Evolutionary conservation across 2,888 invertebrate genomes (phyloP), one percentile per base, ranked within the genome.

Genomic region (Drosophila monieri): DNA sequence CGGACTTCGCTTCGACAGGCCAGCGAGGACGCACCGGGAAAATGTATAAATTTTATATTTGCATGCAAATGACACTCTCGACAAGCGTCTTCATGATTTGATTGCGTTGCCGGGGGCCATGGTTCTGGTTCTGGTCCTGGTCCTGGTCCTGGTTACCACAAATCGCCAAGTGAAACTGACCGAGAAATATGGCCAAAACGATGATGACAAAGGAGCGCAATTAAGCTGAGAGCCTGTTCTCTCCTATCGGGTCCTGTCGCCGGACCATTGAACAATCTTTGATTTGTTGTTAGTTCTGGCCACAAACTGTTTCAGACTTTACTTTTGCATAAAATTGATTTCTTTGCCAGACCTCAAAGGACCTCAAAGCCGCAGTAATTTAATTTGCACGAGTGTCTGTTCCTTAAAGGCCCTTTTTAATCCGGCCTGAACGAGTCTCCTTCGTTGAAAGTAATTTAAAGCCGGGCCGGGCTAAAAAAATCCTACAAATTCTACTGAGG

Each of bases 211-310:
- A 57, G 56, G 52, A 15, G 53, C 46, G 51, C 65, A 72, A 72
- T 72, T 66, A 72, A 55, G 53, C 54, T 59, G 73, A 72, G 65
- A 72, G 71, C 71, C 57, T 51, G 49, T 41, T 53, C 43, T 44
- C 9, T 15, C 39, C 37, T 10, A 10, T 37, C 14, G 10, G 3
- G 32, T 32, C 23, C 57, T 12, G 12, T 32, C 10, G 32, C 12
- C 12, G 32, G 32, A 32, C 32, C 32, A 32, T 32, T 32, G 41
- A 52, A 25, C 69, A 21, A n/a, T 12, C 43, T 64, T 65, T 52
- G 65, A 64, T 46, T 61, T 35, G 48, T 61, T 35, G 32, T 37
- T 35, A 37, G 43, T 8, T 23, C 21, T 27, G 35, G 8, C 66
- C 30, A n/a, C 25, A 68, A 46, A 55, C 39, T n/a, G 23, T 25